Evolutionary conservation across 2,113 vertebrate genomes (phyloP).

Genomic region (Tragulus kanchil): DNA sequence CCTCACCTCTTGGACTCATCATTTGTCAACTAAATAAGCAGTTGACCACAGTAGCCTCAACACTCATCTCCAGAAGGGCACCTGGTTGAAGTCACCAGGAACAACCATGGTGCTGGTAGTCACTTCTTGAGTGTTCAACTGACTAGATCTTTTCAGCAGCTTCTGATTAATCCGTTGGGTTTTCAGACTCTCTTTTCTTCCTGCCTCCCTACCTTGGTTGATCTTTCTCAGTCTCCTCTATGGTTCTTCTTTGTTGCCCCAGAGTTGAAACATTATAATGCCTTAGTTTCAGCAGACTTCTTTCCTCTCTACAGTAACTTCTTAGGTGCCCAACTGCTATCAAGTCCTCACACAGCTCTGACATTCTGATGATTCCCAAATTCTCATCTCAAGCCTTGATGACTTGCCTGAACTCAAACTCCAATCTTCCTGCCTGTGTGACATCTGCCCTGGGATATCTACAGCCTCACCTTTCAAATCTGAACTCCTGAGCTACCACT

Average conservation of each 20-base stretch:
- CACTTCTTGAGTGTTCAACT: not conserved
- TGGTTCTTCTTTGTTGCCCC: not conserved
- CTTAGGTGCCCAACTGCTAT: not conserved
- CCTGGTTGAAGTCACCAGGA: not conserved
- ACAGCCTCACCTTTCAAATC: not conserved
- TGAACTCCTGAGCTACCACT: not conserved
- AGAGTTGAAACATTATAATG: not conserved
- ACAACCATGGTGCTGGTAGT: accelerated
- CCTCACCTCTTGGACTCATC: too few relatives aligned
- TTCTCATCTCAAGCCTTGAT: not conserved
- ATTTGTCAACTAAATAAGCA: not conserved
- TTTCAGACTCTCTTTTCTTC: not conserved
- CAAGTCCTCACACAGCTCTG: not conserved
- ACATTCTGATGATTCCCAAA: not conserved
- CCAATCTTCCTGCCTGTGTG: not conserved
- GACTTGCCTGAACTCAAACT: not conserved
- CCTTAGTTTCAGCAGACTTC: not conserved
- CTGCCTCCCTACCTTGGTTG: not conserved
- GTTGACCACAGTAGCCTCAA: too few relatives aligned
- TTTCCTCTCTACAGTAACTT: not conserved
- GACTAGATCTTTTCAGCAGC: too few relatives aligned
- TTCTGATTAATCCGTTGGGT: too few relatives aligned
- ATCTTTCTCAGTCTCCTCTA: not conserved
- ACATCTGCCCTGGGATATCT: not conserved
- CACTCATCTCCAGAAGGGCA: not conserved